phyloP scores from a whole-genome alignment of 1,140 invertebrate genomes.

The Drosophila biarmipes region DNA sequence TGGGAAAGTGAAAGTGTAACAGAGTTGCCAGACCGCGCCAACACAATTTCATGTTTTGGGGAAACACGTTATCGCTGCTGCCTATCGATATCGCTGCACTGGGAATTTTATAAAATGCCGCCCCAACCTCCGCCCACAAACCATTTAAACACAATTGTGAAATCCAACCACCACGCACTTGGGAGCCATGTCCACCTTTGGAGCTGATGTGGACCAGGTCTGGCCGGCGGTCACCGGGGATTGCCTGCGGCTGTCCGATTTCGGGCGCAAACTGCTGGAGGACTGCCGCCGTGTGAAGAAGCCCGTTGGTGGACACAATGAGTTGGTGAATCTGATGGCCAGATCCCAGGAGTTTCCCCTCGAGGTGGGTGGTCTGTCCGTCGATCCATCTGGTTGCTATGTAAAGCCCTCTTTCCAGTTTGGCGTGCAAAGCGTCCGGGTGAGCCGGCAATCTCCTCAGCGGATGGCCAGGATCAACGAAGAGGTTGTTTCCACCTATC shows the following conservation, averaged over 20 bases:
- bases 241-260: slow-evolving; percentile 15
- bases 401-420: slow-evolving; percentile 13
- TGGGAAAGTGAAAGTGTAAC: no score
- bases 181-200: slow-evolving; percentile 48
- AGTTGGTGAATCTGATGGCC: slow-evolving; percentile 7
- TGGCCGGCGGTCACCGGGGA: slow-evolving; percentile 41
- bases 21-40: no score
- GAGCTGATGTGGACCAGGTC: slow-evolving; percentile 45
- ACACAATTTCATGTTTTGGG: no score
- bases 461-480: slow-evolving; percentile 23
- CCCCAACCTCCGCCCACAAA: neutral
- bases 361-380: slow-evolving; percentile 20
- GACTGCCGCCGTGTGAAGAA: slow-evolving; percentile 30
- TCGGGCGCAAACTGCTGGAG: slow-evolving; percentile 35
- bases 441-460: slow-evolving; percentile 28
- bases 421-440: slow-evolving; percentile 55
- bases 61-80: no score
- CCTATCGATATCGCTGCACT: no score
- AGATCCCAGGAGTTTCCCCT: slow-evolving; percentile 49
- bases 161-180: neutral
- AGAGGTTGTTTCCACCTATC: slow-evolving; percentile 67
- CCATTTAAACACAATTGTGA: neutral
- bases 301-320: slow-evolving; percentile 10
- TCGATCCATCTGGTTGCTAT: no score
- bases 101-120: neutral